These are phyloP conservation scores for Microtus pennsylvanicus DNA, from an alignment of 2,113 vertebrate species.

Conservation along the genomic window DNA sequence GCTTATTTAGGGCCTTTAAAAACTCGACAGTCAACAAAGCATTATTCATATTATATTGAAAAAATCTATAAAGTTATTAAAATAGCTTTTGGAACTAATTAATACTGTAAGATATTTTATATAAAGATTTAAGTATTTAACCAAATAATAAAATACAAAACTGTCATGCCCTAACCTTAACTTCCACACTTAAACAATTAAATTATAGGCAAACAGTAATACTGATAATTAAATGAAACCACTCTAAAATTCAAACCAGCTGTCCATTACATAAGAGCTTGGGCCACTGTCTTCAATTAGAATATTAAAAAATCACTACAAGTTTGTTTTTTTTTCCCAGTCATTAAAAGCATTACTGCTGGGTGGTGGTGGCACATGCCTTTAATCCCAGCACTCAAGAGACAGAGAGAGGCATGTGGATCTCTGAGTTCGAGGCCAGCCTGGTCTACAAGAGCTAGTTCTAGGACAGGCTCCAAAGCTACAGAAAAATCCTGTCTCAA, in stretches of 20 bases:
- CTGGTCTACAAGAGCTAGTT: no score
- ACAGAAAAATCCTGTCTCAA: no score
- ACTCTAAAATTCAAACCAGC: slow-evolving; percentile 4
- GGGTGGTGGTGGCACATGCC: no score
- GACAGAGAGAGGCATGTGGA: no score
- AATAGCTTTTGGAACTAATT: slow-evolving; percentile 48
- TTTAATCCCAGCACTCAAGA: no score
- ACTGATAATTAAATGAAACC: background rate
- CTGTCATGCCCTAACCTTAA: slow-evolving; percentile 19
- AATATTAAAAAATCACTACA: slow-evolving; percentile 9
- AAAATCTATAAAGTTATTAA: slow-evolving; percentile 18
- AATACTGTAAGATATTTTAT: slow-evolving; percentile 10
- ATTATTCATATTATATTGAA: slow-evolving; percentile 51
- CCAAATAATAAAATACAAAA: background rate
- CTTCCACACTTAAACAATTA: background rate
- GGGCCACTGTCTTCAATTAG: slow-evolving; percentile 50
- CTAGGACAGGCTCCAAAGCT: no score
- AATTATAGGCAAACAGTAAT: slow-evolving; percentile 29
- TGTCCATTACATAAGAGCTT: slow-evolving; percentile 8
- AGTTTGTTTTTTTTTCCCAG: slow-evolving; percentile 5
- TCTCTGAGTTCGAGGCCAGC: no score
- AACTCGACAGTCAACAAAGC: slow-evolving; percentile 38
- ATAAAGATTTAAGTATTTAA: background rate
- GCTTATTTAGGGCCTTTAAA: slow-evolving; percentile 10
- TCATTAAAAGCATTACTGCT: slow-evolving; percentile 50